Evolutionary conservation across 1,140 invertebrate species (phyloP).

Genomic region (Pseudomyrmex dendroicus): DNA sequence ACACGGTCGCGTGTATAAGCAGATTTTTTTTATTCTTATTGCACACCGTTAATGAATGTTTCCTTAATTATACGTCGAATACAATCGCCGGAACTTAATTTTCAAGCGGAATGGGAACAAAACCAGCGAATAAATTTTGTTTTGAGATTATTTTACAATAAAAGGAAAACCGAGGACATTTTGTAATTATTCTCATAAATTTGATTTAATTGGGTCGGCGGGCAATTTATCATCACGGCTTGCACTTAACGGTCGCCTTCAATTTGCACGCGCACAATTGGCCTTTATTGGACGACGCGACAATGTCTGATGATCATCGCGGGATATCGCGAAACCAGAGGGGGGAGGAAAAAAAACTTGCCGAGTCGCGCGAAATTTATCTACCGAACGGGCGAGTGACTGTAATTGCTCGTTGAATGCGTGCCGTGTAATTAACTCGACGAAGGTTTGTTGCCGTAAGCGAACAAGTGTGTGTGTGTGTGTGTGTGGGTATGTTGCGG

Average conservation of each 20-base stretch:
- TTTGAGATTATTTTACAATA: too few relatives aligned
- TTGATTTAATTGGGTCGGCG: constrained; percentile 12
- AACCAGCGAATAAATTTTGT: background rate
- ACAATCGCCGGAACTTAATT: background rate
- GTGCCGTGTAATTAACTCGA: constrained; percentile 20
- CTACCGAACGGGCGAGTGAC: background rate
- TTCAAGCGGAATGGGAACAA: background rate
- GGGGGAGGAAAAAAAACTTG: background rate
- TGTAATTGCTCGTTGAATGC: constrained; percentile 21
- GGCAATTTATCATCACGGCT: constrained; percentile 7
- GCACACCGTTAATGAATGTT: too few relatives aligned
- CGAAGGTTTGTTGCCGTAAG: background rate
- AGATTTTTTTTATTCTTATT: too few relatives aligned
- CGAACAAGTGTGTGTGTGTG: too few relatives aligned
- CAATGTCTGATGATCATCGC: background rate
- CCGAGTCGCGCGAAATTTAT: background rate
- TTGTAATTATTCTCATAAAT: constrained; percentile 18
- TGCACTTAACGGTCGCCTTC: background rate
- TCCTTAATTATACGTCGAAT: too few relatives aligned
- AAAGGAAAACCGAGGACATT: background rate
- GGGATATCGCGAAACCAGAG: background rate
- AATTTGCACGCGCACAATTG: background rate
- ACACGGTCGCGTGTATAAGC: too few relatives aligned
- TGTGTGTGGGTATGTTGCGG: background rate
- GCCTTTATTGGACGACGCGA: background rate